These are phyloP conservation scores for Homarus americanus DNA, from an alignment of 1,140 invertebrate genomes.

Conservation along the genomic window DNA sequence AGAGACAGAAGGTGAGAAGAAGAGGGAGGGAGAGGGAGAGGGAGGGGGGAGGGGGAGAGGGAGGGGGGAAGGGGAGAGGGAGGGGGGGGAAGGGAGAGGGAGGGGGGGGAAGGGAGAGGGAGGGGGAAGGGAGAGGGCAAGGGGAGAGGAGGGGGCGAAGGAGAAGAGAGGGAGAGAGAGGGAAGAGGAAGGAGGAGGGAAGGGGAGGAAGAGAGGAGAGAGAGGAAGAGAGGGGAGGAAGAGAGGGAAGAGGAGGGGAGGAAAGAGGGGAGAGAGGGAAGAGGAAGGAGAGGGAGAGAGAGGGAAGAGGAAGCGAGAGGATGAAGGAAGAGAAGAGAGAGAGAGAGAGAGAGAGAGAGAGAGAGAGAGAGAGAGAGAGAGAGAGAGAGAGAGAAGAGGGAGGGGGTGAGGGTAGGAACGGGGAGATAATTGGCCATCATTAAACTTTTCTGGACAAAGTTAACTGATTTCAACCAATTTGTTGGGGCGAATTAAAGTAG, in stretches of 20 bases:
- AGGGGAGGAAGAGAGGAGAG: not conserved
- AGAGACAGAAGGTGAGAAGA: too few relatives aligned
- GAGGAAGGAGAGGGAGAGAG: not conserved
- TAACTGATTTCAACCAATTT: slow-evolving; percentile 19
- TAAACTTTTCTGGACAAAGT: not conserved
- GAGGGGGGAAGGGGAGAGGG: not conserved
- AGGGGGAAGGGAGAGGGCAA: not conserved
- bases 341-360: too few relatives aligned
- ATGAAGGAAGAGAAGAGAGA: not conserved
- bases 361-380: not conserved
- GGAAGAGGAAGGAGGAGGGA: not conserved
- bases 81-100: not conserved
- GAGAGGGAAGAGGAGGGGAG: not conserved
- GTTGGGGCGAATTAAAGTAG: not conserved
- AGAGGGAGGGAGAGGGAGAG: too few relatives aligned
- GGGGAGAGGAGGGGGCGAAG: not conserved
- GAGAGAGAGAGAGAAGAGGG: not conserved
- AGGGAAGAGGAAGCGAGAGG: not conserved
- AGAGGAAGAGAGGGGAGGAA: not conserved
- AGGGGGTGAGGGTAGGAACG: not conserved
- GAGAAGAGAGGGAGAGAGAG: not conserved
- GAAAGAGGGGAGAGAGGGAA: not conserved
- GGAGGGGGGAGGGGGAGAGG: too few relatives aligned
- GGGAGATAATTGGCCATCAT: slow-evolving; percentile 4
- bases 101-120: not conserved